phyloP scores from a whole-genome alignment of 2,888 invertebrate species.

The Metallyticus violacea region DNA sequence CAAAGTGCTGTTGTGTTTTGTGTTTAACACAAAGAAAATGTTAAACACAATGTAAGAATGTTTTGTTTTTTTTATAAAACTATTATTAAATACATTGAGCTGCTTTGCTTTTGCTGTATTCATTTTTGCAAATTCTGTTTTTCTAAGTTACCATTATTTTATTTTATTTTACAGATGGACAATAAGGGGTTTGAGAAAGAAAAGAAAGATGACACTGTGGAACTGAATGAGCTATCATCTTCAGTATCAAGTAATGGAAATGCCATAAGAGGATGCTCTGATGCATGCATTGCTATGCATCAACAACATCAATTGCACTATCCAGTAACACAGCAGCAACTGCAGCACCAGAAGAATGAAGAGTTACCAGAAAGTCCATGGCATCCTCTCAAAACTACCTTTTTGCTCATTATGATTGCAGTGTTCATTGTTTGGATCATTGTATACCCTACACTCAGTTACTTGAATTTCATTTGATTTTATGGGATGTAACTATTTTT shows the following conservation, averaged over 20 bases:
- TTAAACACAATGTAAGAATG: no score
- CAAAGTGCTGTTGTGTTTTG: no score
- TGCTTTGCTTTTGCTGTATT: no score
- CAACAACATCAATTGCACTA: conserved; percentile 21
- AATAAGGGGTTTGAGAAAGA: conserved; percentile 43
- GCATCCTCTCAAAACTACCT: conserved; percentile 52
- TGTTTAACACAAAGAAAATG: no score
- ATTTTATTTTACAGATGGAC: conserved; percentile 51
- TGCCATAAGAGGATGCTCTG: conserved; percentile 37
- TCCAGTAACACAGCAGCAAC: not conserved
- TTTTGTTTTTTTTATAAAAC: no score
- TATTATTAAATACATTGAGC: no score
- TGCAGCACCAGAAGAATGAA: not conserved
- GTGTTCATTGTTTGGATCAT: conserved; percentile 52
- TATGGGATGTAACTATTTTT: no score
- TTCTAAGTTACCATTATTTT: not conserved
- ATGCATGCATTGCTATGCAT: conserved; percentile 19
- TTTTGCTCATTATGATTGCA: conserved; percentile 48
- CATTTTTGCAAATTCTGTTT: no score
- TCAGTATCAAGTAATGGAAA: conserved; percentile 30
- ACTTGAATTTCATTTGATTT: conserved; percentile 34
- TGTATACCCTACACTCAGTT: conserved; percentile 44
- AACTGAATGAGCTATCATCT: conserved; percentile 41
- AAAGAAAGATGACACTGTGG: conserved; percentile 43
- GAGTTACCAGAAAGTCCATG: conserved; percentile 49